These are phyloP conservation scores for Squalus acanthias DNA, from an alignment of 2,797 vertebrate genomes.

Conservation along the genomic window DNA sequence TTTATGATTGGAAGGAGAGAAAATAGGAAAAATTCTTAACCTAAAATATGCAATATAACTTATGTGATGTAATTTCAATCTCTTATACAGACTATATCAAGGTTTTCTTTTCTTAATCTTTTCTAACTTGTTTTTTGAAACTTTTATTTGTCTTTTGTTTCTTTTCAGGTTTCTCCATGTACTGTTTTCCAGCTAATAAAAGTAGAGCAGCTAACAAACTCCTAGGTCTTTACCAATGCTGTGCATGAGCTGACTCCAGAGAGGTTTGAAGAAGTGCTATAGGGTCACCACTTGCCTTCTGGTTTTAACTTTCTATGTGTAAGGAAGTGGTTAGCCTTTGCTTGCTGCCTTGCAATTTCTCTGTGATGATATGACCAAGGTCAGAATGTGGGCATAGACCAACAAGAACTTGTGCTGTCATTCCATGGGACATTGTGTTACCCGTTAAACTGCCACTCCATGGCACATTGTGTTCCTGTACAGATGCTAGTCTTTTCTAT, in stretches of 20 bases:
- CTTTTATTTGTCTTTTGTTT: not conserved
- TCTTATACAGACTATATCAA: not conserved
- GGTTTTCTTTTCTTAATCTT: not conserved
- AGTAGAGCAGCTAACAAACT: not conserved
- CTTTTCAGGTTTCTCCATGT: not conserved
- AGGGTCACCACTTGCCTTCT: not conserved
- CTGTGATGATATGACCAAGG: not conserved
- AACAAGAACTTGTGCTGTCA: not conserved
- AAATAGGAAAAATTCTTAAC: not conserved
- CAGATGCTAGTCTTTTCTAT: not conserved
- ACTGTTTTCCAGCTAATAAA: not conserved
- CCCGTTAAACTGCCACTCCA: too few relatives aligned
- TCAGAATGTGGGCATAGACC: not conserved
- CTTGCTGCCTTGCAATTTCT: not conserved
- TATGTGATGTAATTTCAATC: not conserved
- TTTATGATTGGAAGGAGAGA: not conserved
- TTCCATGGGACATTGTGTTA: not conserved
- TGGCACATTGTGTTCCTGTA: not conserved
- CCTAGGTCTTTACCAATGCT: not conserved
- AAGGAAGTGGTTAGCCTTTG: not conserved
- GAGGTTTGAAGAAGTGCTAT: not conserved
- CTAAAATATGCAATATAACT: not conserved
- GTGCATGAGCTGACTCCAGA: not conserved
- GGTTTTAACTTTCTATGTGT: not conserved
- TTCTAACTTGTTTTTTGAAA: not conserved